These are phyloP conservation scores for Anoplolepis gracilipes DNA, from an alignment of 1,140 invertebrate species.

Conservation along the genomic window DNA sequence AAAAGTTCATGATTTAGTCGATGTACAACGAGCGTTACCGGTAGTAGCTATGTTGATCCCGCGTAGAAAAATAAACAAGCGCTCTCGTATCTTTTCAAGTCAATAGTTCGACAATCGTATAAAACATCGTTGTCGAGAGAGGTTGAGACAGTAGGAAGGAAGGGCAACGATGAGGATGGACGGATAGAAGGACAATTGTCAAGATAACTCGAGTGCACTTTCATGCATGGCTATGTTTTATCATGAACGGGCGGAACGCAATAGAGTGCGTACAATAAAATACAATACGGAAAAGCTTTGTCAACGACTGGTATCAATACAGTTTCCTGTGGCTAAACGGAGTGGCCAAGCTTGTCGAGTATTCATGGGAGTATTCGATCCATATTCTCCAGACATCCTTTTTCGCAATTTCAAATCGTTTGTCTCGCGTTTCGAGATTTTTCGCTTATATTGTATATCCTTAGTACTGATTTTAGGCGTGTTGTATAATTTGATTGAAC, in stretches of 20 bases:
- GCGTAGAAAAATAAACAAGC: conserved; percentile 51
- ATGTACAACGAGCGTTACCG: neutral
- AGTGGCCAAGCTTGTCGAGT: neutral
- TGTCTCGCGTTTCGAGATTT: conserved; percentile 1
- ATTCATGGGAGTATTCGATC: neutral
- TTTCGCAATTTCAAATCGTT: conserved; percentile 11
- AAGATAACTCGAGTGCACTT: conserved; percentile 45
- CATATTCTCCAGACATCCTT: neutral
- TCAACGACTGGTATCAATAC: conserved; percentile 15
- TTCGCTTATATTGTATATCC: neutral
- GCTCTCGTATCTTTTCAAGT: conserved; percentile 27
- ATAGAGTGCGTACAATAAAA: conserved; percentile 46
- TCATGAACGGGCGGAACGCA: conserved; percentile 3
- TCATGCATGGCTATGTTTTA: conserved; percentile 52
- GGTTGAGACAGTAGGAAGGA: neutral
- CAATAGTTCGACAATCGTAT: conserved; percentile 58
- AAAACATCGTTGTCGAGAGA: conserved; percentile 19
- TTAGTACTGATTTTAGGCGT: neutral
- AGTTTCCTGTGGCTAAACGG: conserved; percentile 1
- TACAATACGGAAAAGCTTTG: conserved; percentile 46
- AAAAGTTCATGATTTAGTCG: conserved; percentile 12
- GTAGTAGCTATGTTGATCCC: neutral
- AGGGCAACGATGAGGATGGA: neutral
- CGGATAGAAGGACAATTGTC: conserved; percentile 17
- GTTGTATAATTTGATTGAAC: conserved; percentile 32